These are phyloP conservation scores for Brevimyrus niger DNA, from an alignment of 2,113 vertebrate species.

Conservation along the genomic window DNA sequence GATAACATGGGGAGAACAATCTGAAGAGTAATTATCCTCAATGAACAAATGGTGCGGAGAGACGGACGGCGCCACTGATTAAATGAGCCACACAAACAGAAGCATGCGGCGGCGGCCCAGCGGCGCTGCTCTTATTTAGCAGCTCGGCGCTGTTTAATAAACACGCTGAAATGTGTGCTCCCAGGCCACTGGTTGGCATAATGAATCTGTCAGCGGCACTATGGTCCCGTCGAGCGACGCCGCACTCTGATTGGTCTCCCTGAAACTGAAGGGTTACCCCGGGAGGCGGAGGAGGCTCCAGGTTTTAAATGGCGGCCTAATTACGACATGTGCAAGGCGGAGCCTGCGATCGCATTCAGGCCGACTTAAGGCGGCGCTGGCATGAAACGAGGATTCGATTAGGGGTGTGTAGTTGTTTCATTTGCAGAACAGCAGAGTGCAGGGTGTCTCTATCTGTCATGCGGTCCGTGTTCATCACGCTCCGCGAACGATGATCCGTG, in stretches of 20 bases:
- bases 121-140: slow-evolving; percentile 54
- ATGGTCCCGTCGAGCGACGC: slow-evolving; percentile 8
- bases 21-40: slow-evolving; percentile 64
- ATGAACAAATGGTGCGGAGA: slow-evolving; percentile 56
- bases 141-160: slow-evolving; percentile 60
- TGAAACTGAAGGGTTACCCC: slow-evolving; percentile 26
- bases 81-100: slow-evolving; percentile 64
- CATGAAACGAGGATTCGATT: slow-evolving; percentile 69
- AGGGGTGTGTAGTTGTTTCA: slow-evolving; percentile 68
- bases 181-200: slow-evolving; percentile 53
- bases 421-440: slow-evolving; percentile 68
- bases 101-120: slow-evolving; percentile 56
- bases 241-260: slow-evolving; percentile 38
- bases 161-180: slow-evolving; percentile 56
- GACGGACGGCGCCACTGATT: slow-evolving; percentile 62
- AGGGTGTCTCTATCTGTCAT: slow-evolving; percentile 60
- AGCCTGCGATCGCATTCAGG: slow-evolving; percentile 65
- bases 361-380: slow-evolving; percentile 64
- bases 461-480: slow-evolving; percentile 63
- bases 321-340: slow-evolving; percentile 63
- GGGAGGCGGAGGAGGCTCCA: not conserved
- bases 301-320: slow-evolving; percentile 59
- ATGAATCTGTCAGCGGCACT: slow-evolving; percentile 29
- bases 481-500: slow-evolving; percentile 59
- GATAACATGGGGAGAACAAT: slow-evolving; percentile 65